Base-by-base conservation (phyloP, 2,113 vertebrate species). In the Albula glossodonta region DNA sequence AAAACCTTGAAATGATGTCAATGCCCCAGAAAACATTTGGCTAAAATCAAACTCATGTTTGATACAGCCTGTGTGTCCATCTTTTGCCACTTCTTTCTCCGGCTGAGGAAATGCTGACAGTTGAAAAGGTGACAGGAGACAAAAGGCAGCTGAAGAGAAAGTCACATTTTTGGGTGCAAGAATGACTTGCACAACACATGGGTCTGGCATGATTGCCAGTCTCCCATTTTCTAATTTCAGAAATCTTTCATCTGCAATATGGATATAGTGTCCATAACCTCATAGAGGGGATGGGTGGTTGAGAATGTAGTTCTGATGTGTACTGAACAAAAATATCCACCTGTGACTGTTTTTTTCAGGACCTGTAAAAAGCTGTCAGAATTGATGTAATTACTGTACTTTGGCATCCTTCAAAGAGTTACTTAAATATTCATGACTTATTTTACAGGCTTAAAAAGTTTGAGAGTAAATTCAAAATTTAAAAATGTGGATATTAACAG, bases 1-100 rank as follows among this genome's bases (percentile, higher is more conserved):
- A 95, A 95, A 86, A 94, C 94, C 92, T 95, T 94, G 91, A 95
- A 95, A 95, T 95, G 94, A 93, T 94, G 94, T 94, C 94, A 94
- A 89, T 93, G 93, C 92, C 89, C 93, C 81, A 48, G 90, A 90
- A 93, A 94, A 89, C 92, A 95, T 95, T 94, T 91, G 93, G 92
- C 91, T 41, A 48, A 74, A 56, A 77, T 90, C 84, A 81, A 86
- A 91, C 88, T 90, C 88, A 85, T 87, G 86, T 80, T 57, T 84
- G 51, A 78, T 81, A 60, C 49, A 82, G 79, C 82, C 88, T 91
- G 13, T 56, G 51, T 80, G 63, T 80, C 49, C 15, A 63, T 85
- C 77, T 81, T 80, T 52, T 60, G 56, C 25, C 91, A 90, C 91
- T 90, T 90, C 52, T 52, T 78, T 79, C 86, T 83, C 70, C n/a